These are phyloP conservation scores for Tineola bisselliella DNA, from an alignment of 2,888 invertebrate species.

Conservation along the genomic window DNA sequence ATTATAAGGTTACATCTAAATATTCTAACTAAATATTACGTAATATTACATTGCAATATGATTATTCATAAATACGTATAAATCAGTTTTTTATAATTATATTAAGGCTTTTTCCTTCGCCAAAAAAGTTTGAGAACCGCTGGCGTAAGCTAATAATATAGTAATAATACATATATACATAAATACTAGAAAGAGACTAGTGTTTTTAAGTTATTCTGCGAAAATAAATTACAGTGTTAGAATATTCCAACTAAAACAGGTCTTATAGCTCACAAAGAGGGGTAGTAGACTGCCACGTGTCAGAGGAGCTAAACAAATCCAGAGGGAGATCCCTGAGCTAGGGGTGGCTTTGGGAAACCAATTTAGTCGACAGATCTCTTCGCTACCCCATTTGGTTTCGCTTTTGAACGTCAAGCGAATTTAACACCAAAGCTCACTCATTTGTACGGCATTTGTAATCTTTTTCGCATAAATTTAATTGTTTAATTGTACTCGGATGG, in stretches of 20 bases:
- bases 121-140: too few relatives aligned
- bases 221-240: too few relatives aligned
- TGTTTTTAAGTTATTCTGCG: too few relatives aligned
- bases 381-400: slow-evolving; percentile 5
- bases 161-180: too few relatives aligned
- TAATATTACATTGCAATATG: too few relatives aligned
- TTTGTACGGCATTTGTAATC: neutral
- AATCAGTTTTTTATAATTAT: too few relatives aligned
- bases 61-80: too few relatives aligned
- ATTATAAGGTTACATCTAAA: too few relatives aligned
- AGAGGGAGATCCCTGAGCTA: slow-evolving; percentile 1
- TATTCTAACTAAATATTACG: too few relatives aligned
- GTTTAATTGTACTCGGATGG: neutral
- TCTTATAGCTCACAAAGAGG: neutral
- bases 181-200: too few relatives aligned
- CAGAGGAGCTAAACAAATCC: slow-evolving; percentile 3
- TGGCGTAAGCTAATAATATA: too few relatives aligned
- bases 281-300: slow-evolving; percentile 9
- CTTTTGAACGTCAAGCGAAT: slow-evolving; percentile 1
- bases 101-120: too few relatives aligned
- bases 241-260: neutral
- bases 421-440: neutral
- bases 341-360: slow-evolving; percentile 11
- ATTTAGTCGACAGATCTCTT: slow-evolving; percentile 6
- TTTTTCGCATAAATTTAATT: neutral